Base-by-base conservation (phyloP, 2,113 vertebrate species). In the Peromyscus californicus region DNA sequence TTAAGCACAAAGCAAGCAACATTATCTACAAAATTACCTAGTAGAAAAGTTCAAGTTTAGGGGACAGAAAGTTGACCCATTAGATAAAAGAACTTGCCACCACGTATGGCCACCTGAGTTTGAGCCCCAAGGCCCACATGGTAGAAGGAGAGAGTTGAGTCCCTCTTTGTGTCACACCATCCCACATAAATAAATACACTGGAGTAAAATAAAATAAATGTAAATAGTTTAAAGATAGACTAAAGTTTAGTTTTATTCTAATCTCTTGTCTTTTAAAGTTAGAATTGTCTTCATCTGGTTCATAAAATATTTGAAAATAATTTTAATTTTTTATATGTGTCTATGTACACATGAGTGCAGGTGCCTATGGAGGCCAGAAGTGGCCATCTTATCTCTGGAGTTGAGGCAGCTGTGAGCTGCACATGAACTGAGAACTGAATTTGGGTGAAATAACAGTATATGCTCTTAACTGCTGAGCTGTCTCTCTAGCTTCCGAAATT, bases 261-360 rank as follows among this genome's bases (percentile, higher is more conserved):
- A 78, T 94, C 3, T 93, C 75, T 65, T 94, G 92, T 92, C 11
- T 94, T 96, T 90, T 93, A 74, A 83, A 88, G 82, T 96, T 92
- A 59, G 21, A 5, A 5, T 69, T 42, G 22, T 45, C 24, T 33
- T 91, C 75, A 54, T 22, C 6, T 12, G 72, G 42, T 85, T 69
- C 42, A 31, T 91, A 88, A 70, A 78, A 78, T 75, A 67, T 79
- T 97, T 83, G 39, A 95, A 92, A 97, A 87, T 79, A 72, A 48
- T 70, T 48, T 88, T 70, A 84, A 65, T 65, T 31, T 65, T 63
- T 13, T 65, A 45, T 26, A 10, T 85, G 7, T 65, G 63, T 51
- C 17, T 67, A 5, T 61, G n/a, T 83, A 42, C 26, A 42, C 12
- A 7, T 29, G 24, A 84, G n/a, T 67, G 29, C 29, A 22, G 9